Percentiles rank a stretch among this genome's conserved stretches.
Conservation (phyloP, 2,113 vertebrate genomes). For the Azemiops feae region DNA sequence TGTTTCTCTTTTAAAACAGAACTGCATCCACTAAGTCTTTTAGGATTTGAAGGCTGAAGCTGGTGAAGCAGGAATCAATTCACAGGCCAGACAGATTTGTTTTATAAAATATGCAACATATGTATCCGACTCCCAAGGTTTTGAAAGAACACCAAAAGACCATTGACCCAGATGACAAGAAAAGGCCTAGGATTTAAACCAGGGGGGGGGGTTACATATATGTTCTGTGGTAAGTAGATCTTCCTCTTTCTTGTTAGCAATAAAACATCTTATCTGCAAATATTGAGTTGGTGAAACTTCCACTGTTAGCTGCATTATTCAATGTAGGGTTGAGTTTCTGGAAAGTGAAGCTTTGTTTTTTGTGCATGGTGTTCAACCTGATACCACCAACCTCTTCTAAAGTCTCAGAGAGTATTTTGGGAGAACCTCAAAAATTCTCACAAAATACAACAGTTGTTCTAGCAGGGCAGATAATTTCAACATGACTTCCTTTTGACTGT, state of each 20-base stretch:
- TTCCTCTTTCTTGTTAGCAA: neutral
- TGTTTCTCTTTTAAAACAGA: neutral
- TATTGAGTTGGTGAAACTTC: neutral
- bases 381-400: neutral
- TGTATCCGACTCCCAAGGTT: neutral
- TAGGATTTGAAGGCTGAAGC: neutral
- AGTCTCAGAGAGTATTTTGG: neutral
- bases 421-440: neutral
- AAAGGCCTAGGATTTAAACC: neutral
- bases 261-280: neutral
- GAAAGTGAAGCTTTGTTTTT: neutral
- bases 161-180: neutral
- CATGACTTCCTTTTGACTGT: neutral
- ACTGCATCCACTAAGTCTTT: neutral
- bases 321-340: neutral
- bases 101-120: neutral
- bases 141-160: neutral
- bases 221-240: neutral
- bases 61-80: neutral
- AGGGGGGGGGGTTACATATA: neutral
- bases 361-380: neutral
- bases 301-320: neutral
- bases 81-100: neutral
- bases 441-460: neutral
- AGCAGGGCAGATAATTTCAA: neutral